phyloP scores from a whole-genome alignment of 2,113 vertebrate species.

The Lonchura striata region DNA sequence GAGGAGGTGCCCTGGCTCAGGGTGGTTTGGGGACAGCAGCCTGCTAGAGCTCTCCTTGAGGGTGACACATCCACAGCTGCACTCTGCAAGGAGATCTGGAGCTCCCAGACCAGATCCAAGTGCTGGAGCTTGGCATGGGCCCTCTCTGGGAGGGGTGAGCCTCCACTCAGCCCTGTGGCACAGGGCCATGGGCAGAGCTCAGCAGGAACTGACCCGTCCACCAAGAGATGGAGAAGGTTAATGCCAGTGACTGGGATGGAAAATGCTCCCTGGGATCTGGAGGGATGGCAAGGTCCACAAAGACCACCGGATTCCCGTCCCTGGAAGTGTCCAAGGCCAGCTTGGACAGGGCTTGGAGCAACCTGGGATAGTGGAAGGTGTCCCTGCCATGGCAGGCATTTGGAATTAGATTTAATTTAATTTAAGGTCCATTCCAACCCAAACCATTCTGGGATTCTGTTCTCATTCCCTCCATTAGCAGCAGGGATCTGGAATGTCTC shows the following conservation, averaged over 20 bases:
- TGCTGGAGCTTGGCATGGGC: background rate
- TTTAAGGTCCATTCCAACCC: background rate
- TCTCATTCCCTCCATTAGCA: background rate
- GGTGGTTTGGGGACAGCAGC: background rate
- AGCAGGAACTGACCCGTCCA: accelerated
- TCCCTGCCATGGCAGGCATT: background rate
- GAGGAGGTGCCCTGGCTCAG: background rate
- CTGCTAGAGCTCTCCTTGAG: background rate
- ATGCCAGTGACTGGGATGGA: background rate
- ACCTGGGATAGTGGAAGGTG: background rate
- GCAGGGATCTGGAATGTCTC: background rate
- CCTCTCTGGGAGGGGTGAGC: background rate
- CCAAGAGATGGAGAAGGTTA: background rate
- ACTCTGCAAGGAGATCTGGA: background rate
- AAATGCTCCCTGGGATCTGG: background rate
- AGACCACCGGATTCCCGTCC: background rate
- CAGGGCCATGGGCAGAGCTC: background rate
- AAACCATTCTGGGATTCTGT: background rate
- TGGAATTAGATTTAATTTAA: background rate
- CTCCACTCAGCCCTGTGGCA: background rate
- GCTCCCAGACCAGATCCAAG: background rate
- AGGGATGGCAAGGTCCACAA: accelerated
- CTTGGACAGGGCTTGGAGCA: background rate
- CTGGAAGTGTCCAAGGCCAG: background rate
- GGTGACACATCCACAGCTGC: background rate